Base-by-base conservation (phyloP, 2,888 invertebrate species). In the Amblyjoppa fuscipennis region DNA sequence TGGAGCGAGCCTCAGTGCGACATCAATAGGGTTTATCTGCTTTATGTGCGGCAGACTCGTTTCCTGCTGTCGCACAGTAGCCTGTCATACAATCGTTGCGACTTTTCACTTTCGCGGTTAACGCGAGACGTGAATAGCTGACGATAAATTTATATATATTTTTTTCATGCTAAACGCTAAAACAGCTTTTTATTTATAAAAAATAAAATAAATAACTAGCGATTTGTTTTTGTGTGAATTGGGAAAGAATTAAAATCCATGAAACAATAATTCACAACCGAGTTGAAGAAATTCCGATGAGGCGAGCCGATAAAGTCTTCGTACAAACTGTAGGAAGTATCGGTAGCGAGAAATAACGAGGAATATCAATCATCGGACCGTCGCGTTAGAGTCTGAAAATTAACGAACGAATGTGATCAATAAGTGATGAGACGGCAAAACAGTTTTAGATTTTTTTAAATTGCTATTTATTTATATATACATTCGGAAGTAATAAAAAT, bases 361-460 rank as follows among this genome's bases (percentile, higher is more conserved):
- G 88, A 88, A 88, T 91, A 93, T 93, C 92, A 92, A 93, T 93
- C 93, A 93, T 86, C 74, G 81, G 56, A 66, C 61, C 49, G 71
- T 70, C 49, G 76, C 68, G 85, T 28, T 34, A 4, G 88, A 81
- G 83, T 79, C 86, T 81, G 83, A 2, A 89, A 91, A 92, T 92
- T 91, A 91, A 77, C 73, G 90, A 92, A 93, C 91, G 90, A 92
- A 92, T 92, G 93, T 89, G 91, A 91, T 90, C 89, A 91, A 90
- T 93, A 93, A 93, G 90, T 92, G 93, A 93, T 91, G 92, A 93
- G 93, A 93, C 93, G 92, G 34, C 4, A 34, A 34, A 34, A 34
- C 34, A 5, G 20, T 20, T 20, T 20, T 20, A 20, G 20, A 20
- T 20, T 20, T 20, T 20, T 20, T 20, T 20, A 20, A 20, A 20